Evolutionary conservation across 2,888 invertebrate species (phyloP).

Genomic region (Athalia circularis): DNA sequence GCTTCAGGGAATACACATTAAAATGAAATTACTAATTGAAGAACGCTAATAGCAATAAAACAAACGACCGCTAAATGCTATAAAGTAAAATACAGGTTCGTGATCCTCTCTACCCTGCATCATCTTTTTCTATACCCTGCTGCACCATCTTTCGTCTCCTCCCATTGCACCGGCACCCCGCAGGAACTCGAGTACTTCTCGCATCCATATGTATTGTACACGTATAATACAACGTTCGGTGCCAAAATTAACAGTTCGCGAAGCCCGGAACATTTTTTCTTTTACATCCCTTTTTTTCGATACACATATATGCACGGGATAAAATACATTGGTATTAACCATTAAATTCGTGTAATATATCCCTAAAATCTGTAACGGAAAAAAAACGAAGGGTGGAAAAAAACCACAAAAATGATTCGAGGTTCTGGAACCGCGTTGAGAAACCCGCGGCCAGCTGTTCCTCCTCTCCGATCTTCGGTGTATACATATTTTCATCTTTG

Average conservation of each 20-base stretch:
- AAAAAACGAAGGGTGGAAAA: background rate
- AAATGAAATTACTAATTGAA: conserved; percentile 73
- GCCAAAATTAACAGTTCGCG: background rate
- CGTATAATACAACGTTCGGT: background rate
- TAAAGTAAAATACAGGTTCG: conserved; percentile 72
- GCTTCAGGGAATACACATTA: conserved; percentile 72
- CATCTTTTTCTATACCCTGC: conserved; percentile 31
- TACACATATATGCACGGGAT: no score
- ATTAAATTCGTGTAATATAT: background rate
- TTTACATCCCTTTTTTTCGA: no score
- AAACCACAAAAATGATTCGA: background rate
- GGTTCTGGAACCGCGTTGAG: background rate
- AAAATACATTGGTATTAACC: no score
- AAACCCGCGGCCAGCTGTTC: conserved; percentile 2
- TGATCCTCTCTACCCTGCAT: conserved; percentile 54
- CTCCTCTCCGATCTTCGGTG: conserved; percentile 19
- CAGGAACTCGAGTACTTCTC: no score
- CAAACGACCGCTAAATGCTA: conserved; percentile 73
- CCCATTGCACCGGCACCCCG: background rate
- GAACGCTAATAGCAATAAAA: conserved; percentile 72
- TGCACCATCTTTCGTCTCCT: conserved; percentile 40
- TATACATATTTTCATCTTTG: conserved; percentile 31
- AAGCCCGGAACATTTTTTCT: no score
- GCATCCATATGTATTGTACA: no score
- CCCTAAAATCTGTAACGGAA: background rate